Conservation (phyloP, 2,888 invertebrate species). For the Cylloceria caligata region DNA sequence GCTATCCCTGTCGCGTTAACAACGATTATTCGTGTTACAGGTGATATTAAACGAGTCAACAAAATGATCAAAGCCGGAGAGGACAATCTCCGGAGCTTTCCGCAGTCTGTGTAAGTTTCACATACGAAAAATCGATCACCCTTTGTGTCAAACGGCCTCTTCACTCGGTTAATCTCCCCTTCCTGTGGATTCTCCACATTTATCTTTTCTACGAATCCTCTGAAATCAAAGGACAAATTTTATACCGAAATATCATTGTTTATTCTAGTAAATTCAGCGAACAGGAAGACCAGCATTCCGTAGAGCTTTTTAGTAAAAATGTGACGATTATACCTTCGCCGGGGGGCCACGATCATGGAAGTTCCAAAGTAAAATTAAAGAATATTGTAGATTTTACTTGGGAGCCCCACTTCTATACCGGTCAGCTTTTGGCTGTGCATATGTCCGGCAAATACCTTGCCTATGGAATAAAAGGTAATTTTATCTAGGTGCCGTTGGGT, state of each 20-base stretch:
- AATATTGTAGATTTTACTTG: constrained; percentile 97
- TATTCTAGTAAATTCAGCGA: constrained; percentile 86
- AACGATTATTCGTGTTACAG: constrained; percentile 46
- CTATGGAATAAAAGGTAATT: constrained; percentile 94
- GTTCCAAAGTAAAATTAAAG: constrained; percentile 95
- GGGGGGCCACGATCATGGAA: constrained; percentile 92
- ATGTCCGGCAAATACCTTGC: constrained; percentile 94
- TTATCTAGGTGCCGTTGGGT: background rate
- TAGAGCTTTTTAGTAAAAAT: constrained; percentile 87
- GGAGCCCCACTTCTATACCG: constrained; percentile 95
- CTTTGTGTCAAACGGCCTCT: constrained; percentile 15
- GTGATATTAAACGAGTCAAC: constrained; percentile 42
- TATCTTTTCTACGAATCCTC: background rate
- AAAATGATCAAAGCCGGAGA: constrained; percentile 77
- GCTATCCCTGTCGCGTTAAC: constrained; percentile 33
- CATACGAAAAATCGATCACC: constrained; percentile 13
- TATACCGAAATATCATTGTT: background rate
- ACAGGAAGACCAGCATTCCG: constrained; percentile 87
- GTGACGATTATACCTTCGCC: constrained; percentile 90
- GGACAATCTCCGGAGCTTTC: constrained; percentile 72
- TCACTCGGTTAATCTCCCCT: background rate
- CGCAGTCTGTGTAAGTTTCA: constrained; percentile 76
- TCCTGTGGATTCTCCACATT: background rate
- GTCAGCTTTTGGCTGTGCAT: constrained; percentile 95
- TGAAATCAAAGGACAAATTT: background rate